phyloP scores from a whole-genome alignment of 1,140 invertebrate genomes.

The Dendrolimus kikuchii region DNA sequence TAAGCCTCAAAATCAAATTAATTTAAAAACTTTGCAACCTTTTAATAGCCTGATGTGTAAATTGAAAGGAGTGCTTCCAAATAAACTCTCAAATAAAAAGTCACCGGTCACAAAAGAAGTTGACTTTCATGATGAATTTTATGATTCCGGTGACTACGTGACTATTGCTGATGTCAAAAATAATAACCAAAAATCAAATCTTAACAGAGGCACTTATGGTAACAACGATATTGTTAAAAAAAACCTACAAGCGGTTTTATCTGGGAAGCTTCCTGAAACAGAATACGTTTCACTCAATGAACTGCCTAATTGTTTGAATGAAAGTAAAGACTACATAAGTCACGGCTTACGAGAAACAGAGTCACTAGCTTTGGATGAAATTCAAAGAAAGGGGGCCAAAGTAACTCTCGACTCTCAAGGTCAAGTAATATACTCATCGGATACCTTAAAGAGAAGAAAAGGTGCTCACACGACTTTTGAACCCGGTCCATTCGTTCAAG shows the following conservation, averaged over 20 bases:
- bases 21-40: conserved; percentile 69
- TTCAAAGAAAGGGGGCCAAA: conserved; percentile 79
- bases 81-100: conserved; percentile 70
- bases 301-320: conserved; percentile 76
- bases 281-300: conserved; percentile 89
- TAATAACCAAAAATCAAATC: conserved; percentile 76
- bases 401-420: conserved; percentile 91
- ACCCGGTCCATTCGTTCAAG: conserved; percentile 84
- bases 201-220: conserved; percentile 69
- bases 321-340: conserved; percentile 61
- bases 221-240: conserved; percentile 74
- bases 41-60: conserved; percentile 77
- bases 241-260: conserved; percentile 72
- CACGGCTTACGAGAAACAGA: conserved; percentile 46
- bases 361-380: conserved; percentile 37
- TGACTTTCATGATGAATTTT: conserved; percentile 51
- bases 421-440: conserved; percentile 91
- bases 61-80: conserved; percentile 75
- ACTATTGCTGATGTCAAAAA: conserved; percentile 87
- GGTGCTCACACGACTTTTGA: conserved; percentile 88
- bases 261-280: conserved; percentile 74
- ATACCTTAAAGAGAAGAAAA: conserved; percentile 87
- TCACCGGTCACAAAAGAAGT: conserved; percentile 67
- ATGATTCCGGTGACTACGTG: conserved; percentile 84
- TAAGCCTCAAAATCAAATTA: conserved; percentile 38